Percentiles rank a stretch among this genome's conserved stretches.
Conservation (phyloP, 2,113 vertebrate genomes). For the Xyrauchen texanus region DNA sequence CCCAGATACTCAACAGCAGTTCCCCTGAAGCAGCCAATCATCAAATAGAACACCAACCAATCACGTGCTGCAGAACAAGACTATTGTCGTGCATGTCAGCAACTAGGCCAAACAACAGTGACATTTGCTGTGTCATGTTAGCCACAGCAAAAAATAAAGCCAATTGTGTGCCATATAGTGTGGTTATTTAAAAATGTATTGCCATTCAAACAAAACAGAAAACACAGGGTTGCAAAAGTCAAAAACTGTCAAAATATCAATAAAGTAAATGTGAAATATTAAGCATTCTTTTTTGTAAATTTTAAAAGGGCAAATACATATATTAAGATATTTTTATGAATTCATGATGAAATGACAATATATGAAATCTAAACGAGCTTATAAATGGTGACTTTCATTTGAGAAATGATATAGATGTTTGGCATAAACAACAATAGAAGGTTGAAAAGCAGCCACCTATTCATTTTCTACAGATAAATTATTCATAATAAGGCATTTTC, state of each 20-base stretch:
- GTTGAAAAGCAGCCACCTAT: conserved; percentile 15
- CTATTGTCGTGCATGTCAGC: conserved; percentile 41
- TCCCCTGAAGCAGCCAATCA: conserved; percentile 44
- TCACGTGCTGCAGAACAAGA: conserved; percentile 30
- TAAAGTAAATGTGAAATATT: neutral
- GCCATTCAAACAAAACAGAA: neutral
- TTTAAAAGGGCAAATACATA: too few relatives aligned
- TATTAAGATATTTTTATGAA: neutral
- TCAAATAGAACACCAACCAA: conserved; percentile 43
- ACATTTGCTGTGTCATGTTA: conserved; percentile 57
- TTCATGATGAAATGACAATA: neutral
- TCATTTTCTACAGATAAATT: conserved; percentile 62
- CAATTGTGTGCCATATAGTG: conserved; percentile 17
- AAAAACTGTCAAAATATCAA: neutral
- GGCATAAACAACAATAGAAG: conserved; percentile 34
- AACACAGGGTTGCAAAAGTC: neutral
- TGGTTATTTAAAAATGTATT: conserved; percentile 12
- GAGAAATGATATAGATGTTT: conserved; percentile 37
- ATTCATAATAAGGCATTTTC: conserved; percentile 64
- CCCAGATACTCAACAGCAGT: conserved; percentile 45
- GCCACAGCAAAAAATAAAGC: conserved; percentile 34
- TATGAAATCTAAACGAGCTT: neutral
- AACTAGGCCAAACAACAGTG: conserved; percentile 52
- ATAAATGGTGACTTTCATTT: neutral
- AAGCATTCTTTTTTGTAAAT: too few relatives aligned